These are phyloP conservation scores for Corapipo altera DNA, from an alignment of 2,113 vertebrate species.

Conservation along the genomic window DNA sequence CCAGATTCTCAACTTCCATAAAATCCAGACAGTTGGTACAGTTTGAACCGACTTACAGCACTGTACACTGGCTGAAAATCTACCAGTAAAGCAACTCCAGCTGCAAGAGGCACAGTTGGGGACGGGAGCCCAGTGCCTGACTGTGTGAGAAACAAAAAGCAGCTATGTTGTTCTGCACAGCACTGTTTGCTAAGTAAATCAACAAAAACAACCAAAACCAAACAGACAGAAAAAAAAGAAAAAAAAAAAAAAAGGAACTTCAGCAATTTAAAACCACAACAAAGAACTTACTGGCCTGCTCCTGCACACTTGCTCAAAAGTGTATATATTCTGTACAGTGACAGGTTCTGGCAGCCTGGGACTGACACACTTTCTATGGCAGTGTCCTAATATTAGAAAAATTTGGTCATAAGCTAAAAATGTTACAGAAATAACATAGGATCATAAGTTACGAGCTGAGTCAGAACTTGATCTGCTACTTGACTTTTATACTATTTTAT, in stretches of 20 bases:
- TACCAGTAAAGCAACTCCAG: background rate
- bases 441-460: slow-evolving; percentile 62
- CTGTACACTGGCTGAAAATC: background rate
- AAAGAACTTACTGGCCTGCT: background rate
- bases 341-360: background rate
- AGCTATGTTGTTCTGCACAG: background rate
- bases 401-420: slow-evolving; percentile 44
- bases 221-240: background rate
- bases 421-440: slow-evolving; percentile 58
- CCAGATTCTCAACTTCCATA: background rate
- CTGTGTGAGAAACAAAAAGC: background rate
- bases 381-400: slow-evolving; percentile 51
- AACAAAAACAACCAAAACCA: background rate
- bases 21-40: background rate
- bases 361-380: slow-evolving; percentile 25
- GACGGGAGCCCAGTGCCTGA: background rate
- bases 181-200: background rate
- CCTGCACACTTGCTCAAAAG: background rate
- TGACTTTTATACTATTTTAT: slow-evolving; percentile 18
- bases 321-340: background rate
- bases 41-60: background rate
- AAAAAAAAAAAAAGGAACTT: background rate
- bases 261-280: slow-evolving; percentile 14
- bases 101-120: background rate
- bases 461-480: slow-evolving; percentile 50